phyloP scores from a whole-genome alignment of 2,113 vertebrate species.

The Octodon degus region DNA sequence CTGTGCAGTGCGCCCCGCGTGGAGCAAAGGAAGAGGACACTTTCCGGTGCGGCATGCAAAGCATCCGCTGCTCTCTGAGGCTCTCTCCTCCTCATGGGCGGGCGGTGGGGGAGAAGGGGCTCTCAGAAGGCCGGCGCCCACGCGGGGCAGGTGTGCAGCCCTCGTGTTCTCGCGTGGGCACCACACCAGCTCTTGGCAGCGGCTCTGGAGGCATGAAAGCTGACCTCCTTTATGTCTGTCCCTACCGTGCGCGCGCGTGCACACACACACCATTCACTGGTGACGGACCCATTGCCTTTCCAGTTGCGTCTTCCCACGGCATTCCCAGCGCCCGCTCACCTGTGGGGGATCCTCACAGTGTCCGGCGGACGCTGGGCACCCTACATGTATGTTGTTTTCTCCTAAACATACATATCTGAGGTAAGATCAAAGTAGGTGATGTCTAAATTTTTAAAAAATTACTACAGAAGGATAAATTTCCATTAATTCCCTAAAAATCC shows the following conservation, averaged over 20 bases:
- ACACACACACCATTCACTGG: neutral
- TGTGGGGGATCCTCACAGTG: neutral
- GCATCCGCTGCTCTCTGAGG: neutral
- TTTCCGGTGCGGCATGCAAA: neutral
- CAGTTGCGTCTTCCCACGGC: neutral
- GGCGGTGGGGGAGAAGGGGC: neutral
- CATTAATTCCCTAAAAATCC: neutral
- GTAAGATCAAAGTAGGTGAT: too few species aligned
- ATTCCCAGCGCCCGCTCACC: neutral
- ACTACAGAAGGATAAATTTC: neutral
- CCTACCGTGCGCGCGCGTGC: neutral
- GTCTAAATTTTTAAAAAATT: neutral
- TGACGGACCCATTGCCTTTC: neutral
- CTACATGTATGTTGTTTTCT: neutral
- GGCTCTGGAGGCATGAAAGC: neutral
- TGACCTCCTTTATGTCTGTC: neutral
- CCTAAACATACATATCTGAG: neutral
- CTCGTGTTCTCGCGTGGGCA: neutral
- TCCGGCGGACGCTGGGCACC: neutral
- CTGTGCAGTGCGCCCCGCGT: neutral
- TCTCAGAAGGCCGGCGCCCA: neutral
- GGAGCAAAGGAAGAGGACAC: neutral
- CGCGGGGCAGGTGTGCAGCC: neutral
- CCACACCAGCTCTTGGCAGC: neutral
- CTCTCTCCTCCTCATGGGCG: neutral